These are phyloP conservation scores for Oreonectes daqikongensis DNA, from an alignment of 2,797 vertebrate genomes.

Conservation along the genomic window DNA sequence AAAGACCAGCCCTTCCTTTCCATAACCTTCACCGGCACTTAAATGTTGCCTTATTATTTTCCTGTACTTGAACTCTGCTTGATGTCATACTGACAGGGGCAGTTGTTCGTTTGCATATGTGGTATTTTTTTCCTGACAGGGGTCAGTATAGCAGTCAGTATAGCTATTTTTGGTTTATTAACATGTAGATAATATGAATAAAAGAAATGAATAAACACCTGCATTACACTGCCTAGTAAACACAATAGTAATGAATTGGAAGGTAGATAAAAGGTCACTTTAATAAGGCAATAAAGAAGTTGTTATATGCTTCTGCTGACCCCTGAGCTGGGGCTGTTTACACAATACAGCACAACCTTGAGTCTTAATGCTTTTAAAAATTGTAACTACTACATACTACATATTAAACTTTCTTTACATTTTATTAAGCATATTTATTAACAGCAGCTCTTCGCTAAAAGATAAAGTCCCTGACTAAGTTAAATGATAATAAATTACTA, in stretches of 20 bases:
- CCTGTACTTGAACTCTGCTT: constrained; percentile 58
- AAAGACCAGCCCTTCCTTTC: constrained; percentile 69
- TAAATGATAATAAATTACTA: not conserved
- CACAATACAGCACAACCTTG: not conserved
- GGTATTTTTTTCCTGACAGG: not conserved
- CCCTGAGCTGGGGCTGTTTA: not conserved
- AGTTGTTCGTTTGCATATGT: constrained; percentile 39
- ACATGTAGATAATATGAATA: not conserved
- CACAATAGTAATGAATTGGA: not conserved
- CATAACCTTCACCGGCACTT: constrained; percentile 65
- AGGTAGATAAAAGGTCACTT: not conserved
- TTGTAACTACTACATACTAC: no score
- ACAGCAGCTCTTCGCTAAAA: not conserved
- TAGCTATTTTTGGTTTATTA: not conserved
- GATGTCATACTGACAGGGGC: constrained; percentile 58
- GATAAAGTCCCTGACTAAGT: not conserved
- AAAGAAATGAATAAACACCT: not conserved
- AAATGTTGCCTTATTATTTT: constrained; percentile 69
- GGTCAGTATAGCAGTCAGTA: constrained; percentile 8
- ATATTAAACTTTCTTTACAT: no score
- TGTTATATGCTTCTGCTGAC: not conserved
- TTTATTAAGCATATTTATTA: not conserved
- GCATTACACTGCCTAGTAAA: not conserved
- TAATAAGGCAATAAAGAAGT: not conserved
- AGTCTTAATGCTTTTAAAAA: not conserved